Evolutionary conservation across 2,113 vertebrate species (phyloP).

Genomic region (Xyliphius kryptos): DNA sequence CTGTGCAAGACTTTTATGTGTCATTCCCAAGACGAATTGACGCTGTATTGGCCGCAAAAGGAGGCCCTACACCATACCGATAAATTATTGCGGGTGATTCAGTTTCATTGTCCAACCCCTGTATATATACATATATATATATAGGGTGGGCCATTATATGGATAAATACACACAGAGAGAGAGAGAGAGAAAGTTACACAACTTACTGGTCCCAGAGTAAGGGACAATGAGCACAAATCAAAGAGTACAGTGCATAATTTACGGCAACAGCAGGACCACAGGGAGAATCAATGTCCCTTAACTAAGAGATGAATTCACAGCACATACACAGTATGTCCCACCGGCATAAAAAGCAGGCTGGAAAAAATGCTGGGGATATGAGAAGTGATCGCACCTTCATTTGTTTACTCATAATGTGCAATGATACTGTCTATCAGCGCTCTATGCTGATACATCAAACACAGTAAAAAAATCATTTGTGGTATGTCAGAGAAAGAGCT

Average conservation of each 20-base stretch:
- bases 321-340: conserved; percentile 16
- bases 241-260: conserved; percentile 36
- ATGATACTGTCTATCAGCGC: not conserved
- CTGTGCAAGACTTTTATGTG: no score
- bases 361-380: not conserved
- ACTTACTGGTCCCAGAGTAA: conserved; percentile 5
- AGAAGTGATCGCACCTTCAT: not conserved
- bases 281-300: conserved; percentile 33
- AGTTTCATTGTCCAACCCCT: no score
- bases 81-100: no score
- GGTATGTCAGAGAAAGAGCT: no score
- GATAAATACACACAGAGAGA: no score
- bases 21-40: no score
- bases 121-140: no score
- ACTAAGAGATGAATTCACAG: conserved; percentile 21
- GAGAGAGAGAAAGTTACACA: not conserved
- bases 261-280: conserved; percentile 21
- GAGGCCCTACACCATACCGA: no score
- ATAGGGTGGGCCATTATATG: no score
- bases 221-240: conserved; percentile 26
- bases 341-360: conserved; percentile 1
- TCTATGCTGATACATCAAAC: not conserved
- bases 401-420: not conserved
- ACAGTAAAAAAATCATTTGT: no score
- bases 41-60: no score